These are phyloP conservation scores for Zaprionus inermis DNA, from an alignment of 1,140 invertebrate genomes.

Conservation along the genomic window DNA sequence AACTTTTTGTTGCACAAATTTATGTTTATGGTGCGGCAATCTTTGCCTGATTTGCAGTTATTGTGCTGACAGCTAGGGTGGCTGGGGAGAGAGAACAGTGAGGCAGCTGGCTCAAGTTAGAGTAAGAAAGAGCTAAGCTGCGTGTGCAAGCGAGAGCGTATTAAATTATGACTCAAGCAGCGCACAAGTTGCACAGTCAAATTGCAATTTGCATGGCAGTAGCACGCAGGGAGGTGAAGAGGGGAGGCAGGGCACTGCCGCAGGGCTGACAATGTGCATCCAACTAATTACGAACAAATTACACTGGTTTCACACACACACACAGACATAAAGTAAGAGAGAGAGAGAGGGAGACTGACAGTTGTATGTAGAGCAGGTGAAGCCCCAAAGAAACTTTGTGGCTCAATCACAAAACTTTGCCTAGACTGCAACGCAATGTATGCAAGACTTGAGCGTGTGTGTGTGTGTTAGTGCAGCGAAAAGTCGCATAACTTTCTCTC, in stretches of 20 bases:
- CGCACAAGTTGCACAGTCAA: conserved; percentile 31
- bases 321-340: conserved; percentile 23
- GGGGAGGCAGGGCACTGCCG: background rate
- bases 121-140: background rate
- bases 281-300: conserved; percentile 82
- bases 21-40: conserved; percentile 77
- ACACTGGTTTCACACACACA: conserved; percentile 77
- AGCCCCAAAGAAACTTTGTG: conserved; percentile 56
- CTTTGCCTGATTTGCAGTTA: conserved; percentile 74
- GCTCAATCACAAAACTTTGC: conserved; percentile 78
- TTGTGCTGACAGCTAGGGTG: conserved; percentile 47
- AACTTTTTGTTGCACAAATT: conserved; percentile 59
- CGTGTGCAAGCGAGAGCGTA: conserved; percentile 31
- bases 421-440: conserved; percentile 22
- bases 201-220: conserved; percentile 29
- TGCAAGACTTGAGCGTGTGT: background rate
- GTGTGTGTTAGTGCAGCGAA: conserved; percentile 34
- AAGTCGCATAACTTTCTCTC: background rate
- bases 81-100: background rate
- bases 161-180: conserved; percentile 59
- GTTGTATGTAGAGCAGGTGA: conserved; percentile 25
- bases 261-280: conserved; percentile 71
- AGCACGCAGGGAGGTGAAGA: too few species aligned
- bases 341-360: background rate
- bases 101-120: background rate